Base-by-base conservation (phyloP, 2,797 vertebrate genomes). In the Peromyscus nudipes region DNA sequence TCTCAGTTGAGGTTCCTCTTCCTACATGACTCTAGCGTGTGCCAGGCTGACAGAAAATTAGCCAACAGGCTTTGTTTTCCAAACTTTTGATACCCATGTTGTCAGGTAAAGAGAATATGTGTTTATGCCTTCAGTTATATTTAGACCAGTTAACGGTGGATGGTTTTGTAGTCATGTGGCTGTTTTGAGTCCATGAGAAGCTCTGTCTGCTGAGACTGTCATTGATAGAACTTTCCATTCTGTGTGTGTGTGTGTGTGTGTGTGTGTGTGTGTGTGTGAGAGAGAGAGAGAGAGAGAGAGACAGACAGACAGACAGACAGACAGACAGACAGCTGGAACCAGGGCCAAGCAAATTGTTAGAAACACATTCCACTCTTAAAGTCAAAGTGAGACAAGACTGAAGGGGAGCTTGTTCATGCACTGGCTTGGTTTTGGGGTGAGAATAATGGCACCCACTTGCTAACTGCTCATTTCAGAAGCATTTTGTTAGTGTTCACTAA, bases 1-100 rank as follows among this genome's bases (percentile, higher is more conserved):
- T 85, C 62, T 40, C 62, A 67, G 82, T 85, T 34, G 40, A 67
- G 19, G 10, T 52, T 67, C 40, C 40, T 46, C 64, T 67, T 85
- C 31, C 19, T 67, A n/a, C 19, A 67, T 85, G 43, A 67, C 83
- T 67, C 16, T 46, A 67, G 43, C 2, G 3, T 46, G 83, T 67
- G 29, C 40, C 81, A 46, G 27, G 2, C 37, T 31, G 27, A 83
- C 40, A 43, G 31, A 84, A 84, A 83, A 31, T 16, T 46, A 84
- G 29, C 64, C 64, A 69, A 23, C 29, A 84, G 62, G 46, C 29
- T 77, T 91, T 86, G 23, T 90, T 95, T 97, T 96, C 16, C 16
- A 55, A n/a, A 69, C 60, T 73, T 92, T 96, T 93, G 90, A 96
- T 34, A 34, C 77, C 60, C 6, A 65, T 93, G 82, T 96, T 93